A percentile compares a stretch with the other conserved stretches of the same genome.
Conservation (phyloP, 2,888 invertebrate species). For the Phalera bucephala region DNA sequence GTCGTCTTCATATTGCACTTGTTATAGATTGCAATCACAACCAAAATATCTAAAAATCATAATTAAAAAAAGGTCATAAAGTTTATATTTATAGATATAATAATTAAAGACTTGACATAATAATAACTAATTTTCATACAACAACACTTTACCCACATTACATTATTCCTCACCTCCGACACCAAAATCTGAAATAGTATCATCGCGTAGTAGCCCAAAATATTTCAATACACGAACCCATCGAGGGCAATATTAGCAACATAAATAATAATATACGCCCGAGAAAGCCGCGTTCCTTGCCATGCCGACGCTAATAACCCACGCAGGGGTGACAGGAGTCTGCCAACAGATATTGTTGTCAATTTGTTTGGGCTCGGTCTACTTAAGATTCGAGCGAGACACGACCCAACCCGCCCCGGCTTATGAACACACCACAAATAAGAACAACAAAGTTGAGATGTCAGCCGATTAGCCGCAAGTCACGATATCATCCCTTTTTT, state of each 20-base stretch:
- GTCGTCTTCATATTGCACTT: too few species aligned
- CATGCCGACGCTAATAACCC: constrained; percentile 59
- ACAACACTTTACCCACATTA: too few species aligned
- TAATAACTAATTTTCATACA: too few species aligned
- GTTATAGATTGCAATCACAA: too few species aligned
- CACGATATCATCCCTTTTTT: constrained; percentile 62
- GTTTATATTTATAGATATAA: too few species aligned
- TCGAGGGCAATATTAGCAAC: constrained; percentile 27
- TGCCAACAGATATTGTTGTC: constrained; percentile 75
- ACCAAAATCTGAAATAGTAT: too few species aligned
- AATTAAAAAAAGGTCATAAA: too few species aligned
- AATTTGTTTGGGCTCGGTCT: constrained; percentile 70
- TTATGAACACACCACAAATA: constrained; percentile 74
- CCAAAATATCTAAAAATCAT: too few species aligned
- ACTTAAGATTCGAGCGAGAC: constrained; percentile 67
- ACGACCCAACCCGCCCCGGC: constrained; percentile 53
- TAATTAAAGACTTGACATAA: too few species aligned
- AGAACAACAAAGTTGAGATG: constrained; percentile 77
- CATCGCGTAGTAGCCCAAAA: too few species aligned
- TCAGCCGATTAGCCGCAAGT: constrained; percentile 70
- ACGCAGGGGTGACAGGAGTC: constrained; percentile 60
- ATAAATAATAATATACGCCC: constrained; percentile 36
- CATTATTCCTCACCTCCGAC: too few species aligned
- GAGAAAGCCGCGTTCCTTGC: constrained; percentile 16
- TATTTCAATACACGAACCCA: constrained; percentile 23